These are phyloP conservation scores for Megaptera novaeangliae DNA, from an alignment of 2,113 vertebrate genomes.

Conservation along the genomic window DNA sequence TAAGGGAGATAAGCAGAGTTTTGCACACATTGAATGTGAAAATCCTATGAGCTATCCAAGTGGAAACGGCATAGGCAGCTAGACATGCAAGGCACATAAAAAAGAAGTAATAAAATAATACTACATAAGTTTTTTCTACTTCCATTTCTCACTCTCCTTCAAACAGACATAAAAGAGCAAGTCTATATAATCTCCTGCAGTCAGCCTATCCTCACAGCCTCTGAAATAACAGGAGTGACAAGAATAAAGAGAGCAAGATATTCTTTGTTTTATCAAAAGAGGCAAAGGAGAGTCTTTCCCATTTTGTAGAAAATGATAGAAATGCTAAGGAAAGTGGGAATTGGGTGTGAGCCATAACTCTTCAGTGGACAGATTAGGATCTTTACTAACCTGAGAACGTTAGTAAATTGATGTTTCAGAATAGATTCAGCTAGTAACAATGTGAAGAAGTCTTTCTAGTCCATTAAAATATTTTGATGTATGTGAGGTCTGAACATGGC, in stretches of 20 bases:
- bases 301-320: background rate
- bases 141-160: background rate
- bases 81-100: background rate
- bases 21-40: background rate
- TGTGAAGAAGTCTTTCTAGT: background rate
- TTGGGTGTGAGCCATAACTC: background rate
- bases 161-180: background rate
- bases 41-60: background rate
- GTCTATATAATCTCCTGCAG: background rate
- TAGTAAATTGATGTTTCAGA: background rate
- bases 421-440: background rate
- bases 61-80: background rate
- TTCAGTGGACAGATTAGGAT: background rate
- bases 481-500: background rate
- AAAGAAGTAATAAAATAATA: background rate
- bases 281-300: background rate
- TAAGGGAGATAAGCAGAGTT: background rate
- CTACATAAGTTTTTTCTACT: background rate
- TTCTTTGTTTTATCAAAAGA: background rate
- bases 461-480: background rate
- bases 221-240: background rate
- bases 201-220: background rate
- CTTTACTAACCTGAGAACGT: background rate
- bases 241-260: background rate
- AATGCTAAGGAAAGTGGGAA: background rate